Percentiles rank a stretch among this genome's conserved stretches.
Evolutionary conservation across 2,888 invertebrate species (phyloP).

Genomic region (Osedax frankpressi): DNA sequence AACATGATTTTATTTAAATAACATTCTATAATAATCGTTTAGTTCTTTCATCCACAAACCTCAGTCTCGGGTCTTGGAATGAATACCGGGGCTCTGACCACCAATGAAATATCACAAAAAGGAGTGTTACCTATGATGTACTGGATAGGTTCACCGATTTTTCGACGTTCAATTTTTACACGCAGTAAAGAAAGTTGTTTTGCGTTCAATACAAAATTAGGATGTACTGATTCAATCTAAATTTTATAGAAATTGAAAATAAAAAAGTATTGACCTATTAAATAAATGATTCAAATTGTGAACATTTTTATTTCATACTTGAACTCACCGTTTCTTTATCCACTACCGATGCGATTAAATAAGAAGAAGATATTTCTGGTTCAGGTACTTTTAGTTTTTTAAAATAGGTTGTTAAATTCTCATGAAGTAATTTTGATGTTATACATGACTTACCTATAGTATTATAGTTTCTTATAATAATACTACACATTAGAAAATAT

Average conservation of each 20-base stretch:
- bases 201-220: neutral
- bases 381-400: neutral
- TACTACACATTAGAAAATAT: too few relatives aligned
- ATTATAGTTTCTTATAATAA: too few relatives aligned
- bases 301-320: neutral
- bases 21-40: neutral
- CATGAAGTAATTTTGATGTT: too few relatives aligned
- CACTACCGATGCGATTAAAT: neutral
- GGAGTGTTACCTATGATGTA: conserved; percentile 63
- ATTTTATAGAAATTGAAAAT: neutral
- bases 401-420: too few relatives aligned
- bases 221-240: neutral
- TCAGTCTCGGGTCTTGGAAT: conserved; percentile 63
- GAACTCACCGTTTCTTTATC: neutral
- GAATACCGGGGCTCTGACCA: conserved; percentile 56
- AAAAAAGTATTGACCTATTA: neutral
- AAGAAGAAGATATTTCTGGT: neutral
- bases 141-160: conserved; percentile 51
- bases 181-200: neutral
- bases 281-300: neutral
- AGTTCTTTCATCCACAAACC: conserved; percentile 28
- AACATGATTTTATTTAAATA: neutral
- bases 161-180: neutral
- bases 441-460: too few relatives aligned
- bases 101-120: conserved; percentile 53